A percentile compares a stretch with the other conserved stretches of the same genome.
Conservation (phyloP, 2,888 invertebrate species). For the Synergus itoensis region DNA sequence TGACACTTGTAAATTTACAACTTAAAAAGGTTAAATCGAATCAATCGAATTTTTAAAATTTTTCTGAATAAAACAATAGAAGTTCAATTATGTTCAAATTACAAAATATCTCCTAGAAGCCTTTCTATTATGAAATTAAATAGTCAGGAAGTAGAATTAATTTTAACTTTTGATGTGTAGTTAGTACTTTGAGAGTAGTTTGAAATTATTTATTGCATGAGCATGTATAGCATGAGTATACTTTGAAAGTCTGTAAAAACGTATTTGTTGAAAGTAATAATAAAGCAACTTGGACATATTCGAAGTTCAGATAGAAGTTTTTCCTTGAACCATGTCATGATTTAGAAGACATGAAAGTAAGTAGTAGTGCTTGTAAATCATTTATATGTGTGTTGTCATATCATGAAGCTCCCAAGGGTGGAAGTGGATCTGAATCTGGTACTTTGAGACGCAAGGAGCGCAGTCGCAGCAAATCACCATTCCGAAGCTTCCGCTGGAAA, state of each 20-base stretch:
- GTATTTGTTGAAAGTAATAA: neutral
- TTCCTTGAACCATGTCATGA: neutral
- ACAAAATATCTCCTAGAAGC: neutral
- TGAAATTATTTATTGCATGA: slow-evolving; percentile 60
- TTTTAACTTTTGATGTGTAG: slow-evolving; percentile 1
- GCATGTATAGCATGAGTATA: slow-evolving; percentile 63
- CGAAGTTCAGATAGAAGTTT: slow-evolving; percentile 31
- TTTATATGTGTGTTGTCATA: slow-evolving; percentile 62
- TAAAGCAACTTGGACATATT: slow-evolving; percentile 16
- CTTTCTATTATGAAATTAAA: neutral
- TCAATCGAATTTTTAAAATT: neutral
- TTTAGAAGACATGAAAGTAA: slow-evolving; percentile 57
- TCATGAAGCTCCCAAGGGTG: slow-evolving; percentile 73
- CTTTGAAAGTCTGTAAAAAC: slow-evolving; percentile 44
- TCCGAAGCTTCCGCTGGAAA: slow-evolving; percentile 95
- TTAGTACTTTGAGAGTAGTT: slow-evolving; percentile 44
- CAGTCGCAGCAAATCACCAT: slow-evolving; percentile 95
- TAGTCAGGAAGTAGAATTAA: neutral
- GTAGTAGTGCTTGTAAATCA: slow-evolving; percentile 62
- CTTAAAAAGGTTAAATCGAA: neutral
- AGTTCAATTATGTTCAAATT: neutral
- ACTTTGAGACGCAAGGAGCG: slow-evolving; percentile 83
- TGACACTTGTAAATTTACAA: neutral
- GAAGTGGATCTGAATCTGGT: slow-evolving; percentile 74
- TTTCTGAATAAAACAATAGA: neutral